Evolutionary conservation across 1,140 invertebrate genomes (phyloP).

Genomic region (Drosophila sturtevanti): DNA sequence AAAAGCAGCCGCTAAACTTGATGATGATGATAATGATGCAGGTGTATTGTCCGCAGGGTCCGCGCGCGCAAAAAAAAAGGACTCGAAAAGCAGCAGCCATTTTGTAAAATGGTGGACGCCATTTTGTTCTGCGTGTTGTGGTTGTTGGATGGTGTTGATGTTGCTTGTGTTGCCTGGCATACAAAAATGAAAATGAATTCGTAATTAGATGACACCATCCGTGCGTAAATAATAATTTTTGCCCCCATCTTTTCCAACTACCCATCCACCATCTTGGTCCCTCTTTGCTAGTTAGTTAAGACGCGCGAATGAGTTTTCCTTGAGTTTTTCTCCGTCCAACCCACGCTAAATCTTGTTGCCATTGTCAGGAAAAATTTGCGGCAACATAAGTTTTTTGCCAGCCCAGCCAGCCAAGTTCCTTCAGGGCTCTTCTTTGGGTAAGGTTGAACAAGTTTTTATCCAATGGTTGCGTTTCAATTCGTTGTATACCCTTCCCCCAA

Average conservation of each 20-base stretch:
- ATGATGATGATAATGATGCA: slow-evolving; percentile 32
- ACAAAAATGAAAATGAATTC: slow-evolving; percentile 82
- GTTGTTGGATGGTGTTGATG: slow-evolving; percentile 23
- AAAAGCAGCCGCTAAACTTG: slow-evolving; percentile 52
- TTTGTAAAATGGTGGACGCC: slow-evolving; percentile 10
- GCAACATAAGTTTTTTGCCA: slow-evolving; percentile 66
- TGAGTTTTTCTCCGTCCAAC: slow-evolving; percentile 43
- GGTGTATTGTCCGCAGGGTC: slow-evolving; percentile 72
- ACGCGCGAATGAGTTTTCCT: slow-evolving; percentile 78
- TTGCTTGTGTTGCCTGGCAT: slow-evolving; percentile 37
- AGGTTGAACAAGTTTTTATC: slow-evolving; percentile 70
- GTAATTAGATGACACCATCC: slow-evolving; percentile 83
- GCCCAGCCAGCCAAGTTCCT: slow-evolving; percentile 36
- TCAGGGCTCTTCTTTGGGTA: slow-evolving; percentile 41
- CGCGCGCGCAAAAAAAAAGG: too few relatives aligned
- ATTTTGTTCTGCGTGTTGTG: slow-evolving; percentile 30
- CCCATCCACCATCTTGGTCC: background rate
- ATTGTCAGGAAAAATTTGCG: slow-evolving; percentile 68
- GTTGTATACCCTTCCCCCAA: slow-evolving; percentile 14
- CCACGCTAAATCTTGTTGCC: slow-evolving; percentile 15
- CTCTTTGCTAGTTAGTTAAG: slow-evolving; percentile 71
- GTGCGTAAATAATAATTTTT: slow-evolving; percentile 83
- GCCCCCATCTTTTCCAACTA: slow-evolving; percentile 31
- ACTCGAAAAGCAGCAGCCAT: background rate
- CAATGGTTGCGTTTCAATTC: slow-evolving; percentile 27